Percentiles rank a stretch among this genome's conserved stretches.
Evolutionary conservation across 2,113 vertebrate species (phyloP).

Genomic region (Zootoca vivipara): DNA sequence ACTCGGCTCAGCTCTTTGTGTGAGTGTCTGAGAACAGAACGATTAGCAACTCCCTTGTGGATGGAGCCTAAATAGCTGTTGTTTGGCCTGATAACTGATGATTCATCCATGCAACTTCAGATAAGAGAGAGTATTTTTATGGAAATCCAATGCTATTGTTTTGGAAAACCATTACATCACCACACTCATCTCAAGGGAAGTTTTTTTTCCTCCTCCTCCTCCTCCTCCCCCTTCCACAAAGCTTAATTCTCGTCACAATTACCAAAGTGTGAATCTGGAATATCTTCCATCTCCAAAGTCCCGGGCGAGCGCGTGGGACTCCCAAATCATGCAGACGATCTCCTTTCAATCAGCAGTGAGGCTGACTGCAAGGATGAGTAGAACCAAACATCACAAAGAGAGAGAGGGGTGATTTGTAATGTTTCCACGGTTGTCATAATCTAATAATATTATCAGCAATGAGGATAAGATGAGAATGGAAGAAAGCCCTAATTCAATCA

Average conservation of each 20-base stretch:
- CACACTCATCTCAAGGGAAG: background rate
- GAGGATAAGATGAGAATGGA: background rate
- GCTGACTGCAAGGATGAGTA: background rate
- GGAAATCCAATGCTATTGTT: background rate
- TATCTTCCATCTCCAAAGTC: background rate
- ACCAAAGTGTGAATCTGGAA: background rate
- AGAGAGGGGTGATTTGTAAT: background rate
- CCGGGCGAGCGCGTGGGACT: background rate
- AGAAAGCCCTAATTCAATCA: background rate
- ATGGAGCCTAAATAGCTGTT: background rate
- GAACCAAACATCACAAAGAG: background rate
- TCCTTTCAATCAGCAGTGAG: background rate
- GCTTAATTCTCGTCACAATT: background rate
- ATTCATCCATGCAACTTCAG: background rate
- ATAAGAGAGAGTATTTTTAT: background rate
- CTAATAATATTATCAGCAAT: constrained; percentile 20
- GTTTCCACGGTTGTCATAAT: constrained; percentile 2
- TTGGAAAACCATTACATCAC: background rate
- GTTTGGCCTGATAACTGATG: background rate
- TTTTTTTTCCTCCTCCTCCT: background rate
- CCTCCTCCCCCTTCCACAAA: background rate
- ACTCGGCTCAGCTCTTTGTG: background rate
- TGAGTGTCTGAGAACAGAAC: background rate
- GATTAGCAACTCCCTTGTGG: background rate
- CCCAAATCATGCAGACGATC: background rate